Percentiles rank a stretch among this genome's conserved stretches.
Conservation (phyloP, 2,797 vertebrate species). For the Trematomus bernacchii region DNA sequence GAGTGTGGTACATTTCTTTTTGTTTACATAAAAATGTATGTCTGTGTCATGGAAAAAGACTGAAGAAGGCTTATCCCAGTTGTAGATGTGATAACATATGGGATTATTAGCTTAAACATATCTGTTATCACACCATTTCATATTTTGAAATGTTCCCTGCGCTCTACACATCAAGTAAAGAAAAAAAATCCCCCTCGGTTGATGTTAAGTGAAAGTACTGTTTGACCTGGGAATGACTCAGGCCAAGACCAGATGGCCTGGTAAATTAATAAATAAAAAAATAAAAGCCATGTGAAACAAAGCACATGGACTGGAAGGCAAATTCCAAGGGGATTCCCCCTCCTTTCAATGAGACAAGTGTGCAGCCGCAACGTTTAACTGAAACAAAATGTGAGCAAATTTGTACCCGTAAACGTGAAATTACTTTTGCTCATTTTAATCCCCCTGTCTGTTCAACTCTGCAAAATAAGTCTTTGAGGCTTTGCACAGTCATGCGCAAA, state of each 20-base stretch:
- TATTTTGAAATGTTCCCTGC: slow-evolving; percentile 49
- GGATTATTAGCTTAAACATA: slow-evolving; percentile 65
- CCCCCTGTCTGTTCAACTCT: slow-evolving; percentile 35
- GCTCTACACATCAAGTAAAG: slow-evolving; percentile 16
- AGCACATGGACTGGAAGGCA: slow-evolving; percentile 69
- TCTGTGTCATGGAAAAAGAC: slow-evolving; percentile 40
- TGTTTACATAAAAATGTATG: slow-evolving; percentile 14
- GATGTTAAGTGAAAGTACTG: slow-evolving; percentile 70
- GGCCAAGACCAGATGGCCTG: slow-evolving; percentile 73
- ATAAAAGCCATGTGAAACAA: slow-evolving; percentile 59
- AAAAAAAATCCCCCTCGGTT: slow-evolving; percentile 36
- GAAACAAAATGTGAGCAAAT: slow-evolving; percentile 72
- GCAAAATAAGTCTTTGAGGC: slow-evolving; percentile 62
- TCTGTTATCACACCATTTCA: slow-evolving; percentile 65
- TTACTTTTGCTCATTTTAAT: slow-evolving; percentile 56
- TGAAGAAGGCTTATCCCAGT: slow-evolving; percentile 50
- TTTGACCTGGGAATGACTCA: slow-evolving; percentile 74
- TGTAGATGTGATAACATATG: slow-evolving; percentile 63
- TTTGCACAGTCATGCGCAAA: slow-evolving; percentile 49
- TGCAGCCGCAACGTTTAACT: slow-evolving; percentile 57
- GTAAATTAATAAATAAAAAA: slow-evolving; percentile 66
- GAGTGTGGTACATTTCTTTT: not conserved
- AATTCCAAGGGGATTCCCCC: slow-evolving; percentile 55
- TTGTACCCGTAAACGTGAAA: slow-evolving; percentile 60
- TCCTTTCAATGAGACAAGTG: slow-evolving; percentile 61